Percentiles rank a stretch among this genome's conserved stretches.
Evolutionary conservation across 2,113 vertebrate genomes (phyloP).

Genomic region (Nematolebias whitei): DNA sequence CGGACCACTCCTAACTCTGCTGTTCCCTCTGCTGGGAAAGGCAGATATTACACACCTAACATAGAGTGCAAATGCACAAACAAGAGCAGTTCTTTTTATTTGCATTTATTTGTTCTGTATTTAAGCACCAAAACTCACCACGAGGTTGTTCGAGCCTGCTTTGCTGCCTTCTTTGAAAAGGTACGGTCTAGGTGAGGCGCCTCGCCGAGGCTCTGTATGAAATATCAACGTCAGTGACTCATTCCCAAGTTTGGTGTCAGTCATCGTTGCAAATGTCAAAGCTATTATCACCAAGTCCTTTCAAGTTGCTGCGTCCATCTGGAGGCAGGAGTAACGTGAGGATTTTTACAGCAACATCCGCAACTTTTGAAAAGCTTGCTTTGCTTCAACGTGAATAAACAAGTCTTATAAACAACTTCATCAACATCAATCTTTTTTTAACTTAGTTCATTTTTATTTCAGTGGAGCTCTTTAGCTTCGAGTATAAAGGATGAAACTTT

Average conservation of each 20-base stretch:
- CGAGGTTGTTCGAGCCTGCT: not conserved
- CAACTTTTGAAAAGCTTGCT: constrained; percentile 41
- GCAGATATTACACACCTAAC: constrained; percentile 77
- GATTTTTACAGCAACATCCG: constrained; percentile 30
- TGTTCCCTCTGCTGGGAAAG: constrained; percentile 85
- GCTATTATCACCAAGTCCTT: constrained; percentile 77
- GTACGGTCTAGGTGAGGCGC: constrained; percentile 53
- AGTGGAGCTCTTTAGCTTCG: not conserved
- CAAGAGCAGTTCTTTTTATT: constrained; percentile 21
- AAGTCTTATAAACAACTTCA: constrained; percentile 42
- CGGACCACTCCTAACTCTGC: constrained; percentile 77
- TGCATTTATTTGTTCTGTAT: constrained; percentile 21
- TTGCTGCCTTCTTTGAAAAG: constrained; percentile 37
- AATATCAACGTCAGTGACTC: constrained; percentile 82
- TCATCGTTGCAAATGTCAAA: constrained; percentile 81
- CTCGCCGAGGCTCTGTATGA: constrained; percentile 66
- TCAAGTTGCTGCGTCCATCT: constrained; percentile 73
- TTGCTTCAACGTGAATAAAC: constrained; percentile 12
- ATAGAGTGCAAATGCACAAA: constrained; percentile 4
- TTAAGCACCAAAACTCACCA: constrained; percentile 11
- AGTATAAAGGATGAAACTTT: constrained; percentile 7
- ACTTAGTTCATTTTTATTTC: constrained; percentile 18
- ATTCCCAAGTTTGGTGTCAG: constrained; percentile 78
- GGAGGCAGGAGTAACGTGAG: constrained; percentile 44
- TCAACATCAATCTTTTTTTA: constrained; percentile 36